phyloP scores from a whole-genome alignment of 2,113 vertebrate genomes.

The Isichthys henryi region DNA sequence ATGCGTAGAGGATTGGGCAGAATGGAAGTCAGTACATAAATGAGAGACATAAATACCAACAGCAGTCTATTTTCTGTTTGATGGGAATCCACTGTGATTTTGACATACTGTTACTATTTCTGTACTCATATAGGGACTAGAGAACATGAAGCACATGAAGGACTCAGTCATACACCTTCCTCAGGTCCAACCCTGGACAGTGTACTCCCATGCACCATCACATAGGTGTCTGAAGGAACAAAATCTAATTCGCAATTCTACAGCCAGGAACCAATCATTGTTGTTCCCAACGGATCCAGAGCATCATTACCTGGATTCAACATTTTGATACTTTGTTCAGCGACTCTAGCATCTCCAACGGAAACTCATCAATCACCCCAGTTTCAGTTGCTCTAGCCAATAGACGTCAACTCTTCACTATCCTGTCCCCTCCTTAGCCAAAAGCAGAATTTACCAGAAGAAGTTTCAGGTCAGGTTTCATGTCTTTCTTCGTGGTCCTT shows the following conservation, averaged over 20 bases:
- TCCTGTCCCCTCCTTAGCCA: not conserved
- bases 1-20: not conserved
- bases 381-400: not conserved
- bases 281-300: not conserved
- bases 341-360: not conserved
- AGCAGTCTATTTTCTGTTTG: not conserved
- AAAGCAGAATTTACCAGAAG: not conserved
- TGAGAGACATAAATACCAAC: not conserved
- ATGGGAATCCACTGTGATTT: not conserved
- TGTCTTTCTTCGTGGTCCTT: not conserved
- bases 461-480: not conserved
- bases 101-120: too few relatives aligned
- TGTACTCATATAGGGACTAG: not conserved
- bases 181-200: not conserved
- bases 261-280: not conserved
- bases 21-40: not conserved
- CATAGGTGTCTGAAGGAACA: not conserved
- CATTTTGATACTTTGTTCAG: not conserved
- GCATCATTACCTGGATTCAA: not conserved
- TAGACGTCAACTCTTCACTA: not conserved
- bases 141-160: not conserved
- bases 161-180: not conserved
- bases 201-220: not conserved
- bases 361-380: not conserved
- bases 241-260: not conserved